Evolutionary conservation across 2,888 invertebrate species (phyloP), one percentile per base, ranked within the genome.

Genomic region (Leptopilina syphax): DNA sequence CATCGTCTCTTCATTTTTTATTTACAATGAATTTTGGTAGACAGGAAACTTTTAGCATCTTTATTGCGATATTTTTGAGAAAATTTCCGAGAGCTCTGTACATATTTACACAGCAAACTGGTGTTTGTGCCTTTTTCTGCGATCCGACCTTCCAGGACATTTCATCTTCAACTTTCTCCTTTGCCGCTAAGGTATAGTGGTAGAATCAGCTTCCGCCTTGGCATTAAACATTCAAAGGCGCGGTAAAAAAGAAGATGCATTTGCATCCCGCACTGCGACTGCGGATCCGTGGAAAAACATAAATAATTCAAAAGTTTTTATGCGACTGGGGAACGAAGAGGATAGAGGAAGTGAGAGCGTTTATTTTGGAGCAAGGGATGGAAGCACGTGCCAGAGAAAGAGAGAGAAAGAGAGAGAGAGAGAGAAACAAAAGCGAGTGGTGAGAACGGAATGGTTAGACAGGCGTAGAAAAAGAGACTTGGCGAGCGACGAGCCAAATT

Each of bases 221-320:
- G 80, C 88, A 90, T 91, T 90, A 89, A 90, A 88, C 90, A 90
- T 91, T 91, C 88, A 91, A 90, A 90, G 88, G 87, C 82, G 83
- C 80, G 83, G 85, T 88, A 88, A 90, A 90, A 90, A 90, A 87
- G 87, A 86, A 88, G 85, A 87, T 85, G 88, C 89, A 91, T 91
- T 91, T 90, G 89, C 90, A 90, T 91, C 86, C 85, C 84, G 87
- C 87, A 85, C 81, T 88, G 88, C 88, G 88, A 88, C 88, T 87
- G 87, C 83, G 86, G 84, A 83, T 84, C 85, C 82, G 79, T 81
- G 85, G 84, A 89, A 89, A 90, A 91, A 90, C 88, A 88, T 91
- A 90, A 91, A 91, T 91, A 90, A 91, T 91, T 91, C 90, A 90
- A 87, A 88, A 88, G 87, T 91, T 90, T 91, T 90, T 90, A 86